phyloP scores from a whole-genome alignment of 2,113 vertebrate genomes.

The Emydocephalus ijimae region DNA sequence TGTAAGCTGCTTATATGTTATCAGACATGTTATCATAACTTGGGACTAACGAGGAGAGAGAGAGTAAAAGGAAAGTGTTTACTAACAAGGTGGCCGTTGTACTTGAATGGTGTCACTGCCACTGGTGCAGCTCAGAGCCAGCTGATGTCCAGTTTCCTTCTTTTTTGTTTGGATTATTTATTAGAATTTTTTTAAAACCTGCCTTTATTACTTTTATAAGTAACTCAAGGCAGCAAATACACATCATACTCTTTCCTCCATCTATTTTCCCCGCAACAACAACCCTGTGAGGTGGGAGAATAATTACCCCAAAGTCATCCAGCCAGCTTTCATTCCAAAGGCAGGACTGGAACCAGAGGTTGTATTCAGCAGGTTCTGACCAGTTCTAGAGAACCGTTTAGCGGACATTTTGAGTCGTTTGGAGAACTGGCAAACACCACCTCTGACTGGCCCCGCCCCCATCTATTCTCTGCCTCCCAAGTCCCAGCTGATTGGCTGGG shows the following conservation, averaged over 20 bases:
- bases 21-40: slow-evolving; percentile 61
- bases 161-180: not conserved
- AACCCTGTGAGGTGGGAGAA: not conserved
- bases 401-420: no score
- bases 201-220: not conserved
- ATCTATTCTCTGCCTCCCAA: no score
- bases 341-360: not conserved
- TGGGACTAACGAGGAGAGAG: slow-evolving; percentile 22
- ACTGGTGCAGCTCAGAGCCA: not conserved
- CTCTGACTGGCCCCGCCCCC: no score
- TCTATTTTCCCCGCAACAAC: not conserved
- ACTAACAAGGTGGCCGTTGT: not conserved
- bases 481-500: no score
- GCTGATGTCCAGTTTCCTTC: not conserved
- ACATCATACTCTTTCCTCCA: not conserved
- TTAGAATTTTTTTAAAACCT: not conserved
- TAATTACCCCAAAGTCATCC: not conserved
- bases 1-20: slow-evolving; percentile 62
- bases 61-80: slow-evolving; percentile 17
- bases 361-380: no score
- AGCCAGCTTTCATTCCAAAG: not conserved
- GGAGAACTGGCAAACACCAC: no score
- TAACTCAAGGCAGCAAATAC: not conserved
- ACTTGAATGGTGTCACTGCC: not conserved
- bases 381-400: no score